A percentile compares a stretch with the other conserved stretches of the same genome.
These are phyloP conservation scores for Ceratina australensis DNA, from an alignment of 1,140 invertebrate species.

Conservation along the genomic window DNA sequence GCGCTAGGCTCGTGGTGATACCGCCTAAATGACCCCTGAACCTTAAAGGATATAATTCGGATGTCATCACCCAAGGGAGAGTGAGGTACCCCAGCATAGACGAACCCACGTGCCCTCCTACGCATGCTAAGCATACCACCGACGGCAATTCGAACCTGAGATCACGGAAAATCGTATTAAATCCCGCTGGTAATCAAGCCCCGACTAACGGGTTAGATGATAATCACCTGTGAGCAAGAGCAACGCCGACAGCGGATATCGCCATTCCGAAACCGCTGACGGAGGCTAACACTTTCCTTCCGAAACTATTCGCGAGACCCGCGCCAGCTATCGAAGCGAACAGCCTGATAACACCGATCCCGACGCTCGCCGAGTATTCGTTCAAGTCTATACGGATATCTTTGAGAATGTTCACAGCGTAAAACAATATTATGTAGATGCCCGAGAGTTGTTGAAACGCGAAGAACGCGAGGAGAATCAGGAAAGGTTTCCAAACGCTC, in stretches of 20 bases:
- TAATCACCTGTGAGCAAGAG: conserved; percentile 67
- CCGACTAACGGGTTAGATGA: neutral
- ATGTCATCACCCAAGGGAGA: conserved; percentile 87
- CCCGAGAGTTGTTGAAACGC: conserved; percentile 86
- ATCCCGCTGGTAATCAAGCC: neutral
- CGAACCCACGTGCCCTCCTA: conserved; percentile 84
- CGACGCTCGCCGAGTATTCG: conserved; percentile 86
- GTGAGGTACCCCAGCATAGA: conserved; percentile 88
- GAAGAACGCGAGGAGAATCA: conserved; percentile 83
- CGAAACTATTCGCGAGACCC: conserved; percentile 85
- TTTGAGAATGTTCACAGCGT: conserved; percentile 85
- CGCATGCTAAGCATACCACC: conserved; percentile 82
- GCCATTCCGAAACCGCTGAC: conserved; percentile 84
- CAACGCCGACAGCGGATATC: conserved; percentile 81
- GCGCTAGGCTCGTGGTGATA: conserved; percentile 85
- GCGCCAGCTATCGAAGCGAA: conserved; percentile 85
- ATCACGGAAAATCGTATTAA: neutral
- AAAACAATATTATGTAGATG: conserved; percentile 89
- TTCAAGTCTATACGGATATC: conserved; percentile 84
- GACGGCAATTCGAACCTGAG: conserved; percentile 65
- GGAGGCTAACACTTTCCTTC: conserved; percentile 84
- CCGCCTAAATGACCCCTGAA: conserved; percentile 85
- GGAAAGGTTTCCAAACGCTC: conserved; percentile 83
- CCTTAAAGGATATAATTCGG: conserved; percentile 86
- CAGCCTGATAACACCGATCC: conserved; percentile 85